Base-by-base conservation (phyloP, 2,797 vertebrate species). In the Petrocephalus schoutedeni region DNA sequence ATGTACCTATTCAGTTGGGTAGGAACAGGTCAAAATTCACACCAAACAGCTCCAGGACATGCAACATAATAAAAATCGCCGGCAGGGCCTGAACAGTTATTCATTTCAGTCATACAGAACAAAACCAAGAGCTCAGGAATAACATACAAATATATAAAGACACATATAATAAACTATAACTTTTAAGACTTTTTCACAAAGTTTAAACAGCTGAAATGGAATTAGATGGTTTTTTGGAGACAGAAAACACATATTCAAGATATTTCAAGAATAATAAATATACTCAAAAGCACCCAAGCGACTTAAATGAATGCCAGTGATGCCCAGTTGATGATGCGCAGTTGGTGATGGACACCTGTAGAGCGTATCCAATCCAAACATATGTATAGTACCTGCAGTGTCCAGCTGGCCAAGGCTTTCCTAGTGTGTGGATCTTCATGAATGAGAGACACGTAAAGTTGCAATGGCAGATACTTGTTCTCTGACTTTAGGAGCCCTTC, bases 391-490 rank as follows among this genome's bases (percentile, higher is more conserved):
- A 96, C 96, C 94, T 96, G 94, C 91, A 96, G 91, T 85, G 92
- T 93, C 95, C 95, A 96, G 74, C 95, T 95, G 90, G 93, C 87
- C 5, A 96, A 92, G 89, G 94, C 93, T 88, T 96, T 95, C 87
- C 96, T 91, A 58, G 89, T 93, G 88, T 93, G 88, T 0, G 95
- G 95, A 3, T 95, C 94, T 89, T 92, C 89, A 92, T 96, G 95
- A 89, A 95, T 90, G 16, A 96, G 93, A 10, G 92, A 77, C 88
- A 95, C 51, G 91, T 96, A 96, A 64, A 95, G 94, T 59, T 91
- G 53, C 19, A 94, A 95, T 51, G 95, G 96, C 89, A 92, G 85
- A 92, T 96, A 95, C 61, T 93, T 88, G 90, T 94, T 92, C 92
- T 96, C 95, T 88, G 94, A 84, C 8, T 92, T 93, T 5, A 96